Conservation (phyloP, 2,113 vertebrate genomes). For the Cathartes aura region DNA sequence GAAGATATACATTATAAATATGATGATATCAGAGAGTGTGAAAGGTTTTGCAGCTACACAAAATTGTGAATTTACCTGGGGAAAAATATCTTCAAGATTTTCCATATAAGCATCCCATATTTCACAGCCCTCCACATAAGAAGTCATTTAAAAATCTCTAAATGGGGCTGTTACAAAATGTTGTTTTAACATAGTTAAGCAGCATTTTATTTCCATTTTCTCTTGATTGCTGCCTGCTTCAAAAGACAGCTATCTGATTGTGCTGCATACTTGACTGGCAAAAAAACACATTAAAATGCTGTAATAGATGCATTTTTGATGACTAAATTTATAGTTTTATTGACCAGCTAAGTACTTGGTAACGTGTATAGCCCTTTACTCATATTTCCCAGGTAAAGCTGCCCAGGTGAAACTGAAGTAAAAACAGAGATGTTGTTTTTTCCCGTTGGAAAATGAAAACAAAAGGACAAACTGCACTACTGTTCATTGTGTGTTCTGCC, state of each 20-base stretch:
- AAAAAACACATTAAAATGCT: background rate
- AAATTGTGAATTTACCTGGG: background rate
- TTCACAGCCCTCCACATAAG: background rate
- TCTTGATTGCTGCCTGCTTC: background rate
- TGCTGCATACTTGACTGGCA: background rate
- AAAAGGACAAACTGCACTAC: background rate
- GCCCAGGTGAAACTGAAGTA: background rate
- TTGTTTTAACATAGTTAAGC: background rate
- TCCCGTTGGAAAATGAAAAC: background rate
- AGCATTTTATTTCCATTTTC: background rate
- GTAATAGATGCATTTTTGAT: background rate
- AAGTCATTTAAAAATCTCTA: background rate
- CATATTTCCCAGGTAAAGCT: background rate
- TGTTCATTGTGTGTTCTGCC: background rate
- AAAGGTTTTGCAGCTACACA: background rate
- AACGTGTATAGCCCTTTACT: background rate
- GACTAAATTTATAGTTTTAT: background rate
- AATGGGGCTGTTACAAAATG: background rate
- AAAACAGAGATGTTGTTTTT: background rate
- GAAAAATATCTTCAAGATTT: background rate
- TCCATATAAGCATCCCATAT: fast-evolving
- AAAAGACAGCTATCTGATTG: background rate
- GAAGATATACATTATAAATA: background rate
- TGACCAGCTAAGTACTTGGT: background rate
- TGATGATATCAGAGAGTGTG: background rate